These are phyloP conservation scores for Emydoidea blandingii DNA, from an alignment of 2,797 vertebrate genomes.

Conservation along the genomic window DNA sequence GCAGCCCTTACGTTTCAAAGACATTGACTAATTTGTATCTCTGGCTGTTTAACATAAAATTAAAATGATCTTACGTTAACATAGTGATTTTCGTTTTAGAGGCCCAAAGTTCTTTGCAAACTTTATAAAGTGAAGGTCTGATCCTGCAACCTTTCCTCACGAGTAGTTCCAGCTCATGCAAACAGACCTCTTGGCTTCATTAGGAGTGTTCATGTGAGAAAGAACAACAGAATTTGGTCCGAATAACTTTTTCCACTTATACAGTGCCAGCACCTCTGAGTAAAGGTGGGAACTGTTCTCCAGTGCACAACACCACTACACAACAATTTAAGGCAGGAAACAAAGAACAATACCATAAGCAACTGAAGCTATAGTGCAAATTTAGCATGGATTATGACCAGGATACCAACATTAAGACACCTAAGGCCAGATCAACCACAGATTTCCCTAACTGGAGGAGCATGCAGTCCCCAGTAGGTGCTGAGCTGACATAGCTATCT, in stretches of 20 bases:
- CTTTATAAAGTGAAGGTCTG: constrained; percentile 51
- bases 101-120: constrained; percentile 48
- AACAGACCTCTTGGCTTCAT: neutral
- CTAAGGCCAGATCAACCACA: neutral
- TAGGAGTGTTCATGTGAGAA: neutral
- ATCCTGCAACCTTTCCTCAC: neutral
- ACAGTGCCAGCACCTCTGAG: neutral
- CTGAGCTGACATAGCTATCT: neutral
- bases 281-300: neutral
- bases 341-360: neutral
- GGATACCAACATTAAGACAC: neutral
- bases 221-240: neutral
- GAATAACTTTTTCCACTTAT: neutral
- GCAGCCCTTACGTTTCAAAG: constrained; percentile 57
- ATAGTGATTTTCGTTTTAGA: neutral
- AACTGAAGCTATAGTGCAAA: neutral
- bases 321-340: neutral
- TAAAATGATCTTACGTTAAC: constrained; percentile 48
- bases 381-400: neutral
- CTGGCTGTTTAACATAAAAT: constrained; percentile 39
- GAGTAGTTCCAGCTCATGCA: neutral
- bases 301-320: neutral
- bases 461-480: neutral
- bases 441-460: neutral
- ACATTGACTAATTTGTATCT: constrained; percentile 68